Evolutionary conservation across 2,797 vertebrate genomes (phyloP).

Genomic region (Gadopsis bispinosus): DNA sequence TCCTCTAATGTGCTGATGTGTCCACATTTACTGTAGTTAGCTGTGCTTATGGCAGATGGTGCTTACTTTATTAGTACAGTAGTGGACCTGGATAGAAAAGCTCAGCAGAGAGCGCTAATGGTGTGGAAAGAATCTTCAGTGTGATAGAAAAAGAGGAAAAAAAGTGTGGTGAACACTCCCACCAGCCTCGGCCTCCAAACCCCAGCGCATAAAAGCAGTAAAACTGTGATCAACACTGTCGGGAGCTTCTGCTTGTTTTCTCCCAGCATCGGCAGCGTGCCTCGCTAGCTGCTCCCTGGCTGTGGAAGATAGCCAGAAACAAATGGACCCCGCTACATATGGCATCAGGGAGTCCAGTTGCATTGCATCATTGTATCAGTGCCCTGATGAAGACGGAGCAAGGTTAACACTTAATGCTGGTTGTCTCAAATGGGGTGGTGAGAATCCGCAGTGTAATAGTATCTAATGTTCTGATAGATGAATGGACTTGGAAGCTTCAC

Average conservation of each 20-base stretch:
- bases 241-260: constrained; percentile 61
- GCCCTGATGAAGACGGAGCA: constrained; percentile 33
- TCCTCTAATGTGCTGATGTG: constrained; percentile 78
- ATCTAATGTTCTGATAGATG: constrained; percentile 22
- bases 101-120: constrained; percentile 82
- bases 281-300: constrained; percentile 35
- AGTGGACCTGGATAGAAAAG: constrained; percentile 67
- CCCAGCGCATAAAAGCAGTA: constrained; percentile 53
- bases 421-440: constrained; percentile 7
- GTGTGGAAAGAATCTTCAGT: constrained; percentile 75
- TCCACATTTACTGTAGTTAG: constrained; percentile 70
- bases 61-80: constrained; percentile 66
- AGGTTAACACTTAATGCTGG: not conserved
- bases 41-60: constrained; percentile 70
- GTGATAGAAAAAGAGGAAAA: constrained; percentile 31
- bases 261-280: constrained; percentile 23
- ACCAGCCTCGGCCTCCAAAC: constrained; percentile 35
- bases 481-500: constrained; percentile 4
- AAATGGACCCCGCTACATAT: constrained; percentile 37
- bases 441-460: constrained; percentile 9
- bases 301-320: constrained; percentile 42
- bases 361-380: constrained; percentile 23
- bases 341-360: constrained; percentile 25
- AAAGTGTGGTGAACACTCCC: constrained; percentile 42
- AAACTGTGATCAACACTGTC: constrained; percentile 65